Evolutionary conservation across 2,888 invertebrate genomes (phyloP), one percentile per base, ranked within the genome.

Genomic region (Hirtodrosophila alboralis): DNA sequence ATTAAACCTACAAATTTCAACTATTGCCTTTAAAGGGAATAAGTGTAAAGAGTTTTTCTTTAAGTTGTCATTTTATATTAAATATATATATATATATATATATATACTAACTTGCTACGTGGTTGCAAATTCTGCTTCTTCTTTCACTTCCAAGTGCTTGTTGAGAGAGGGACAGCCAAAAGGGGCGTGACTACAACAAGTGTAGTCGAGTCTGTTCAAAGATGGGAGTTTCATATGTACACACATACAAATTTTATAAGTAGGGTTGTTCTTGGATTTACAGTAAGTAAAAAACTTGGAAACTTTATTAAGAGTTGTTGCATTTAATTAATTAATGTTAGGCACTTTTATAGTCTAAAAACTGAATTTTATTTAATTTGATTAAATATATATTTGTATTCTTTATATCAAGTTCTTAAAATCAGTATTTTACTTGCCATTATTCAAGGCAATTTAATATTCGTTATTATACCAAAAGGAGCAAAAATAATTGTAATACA

Each of bases 31-130:
- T 8, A 23, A 23, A 23, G 8, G 23, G 7, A 7, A 6, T n/a
- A n/a, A n/a, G 2, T 4, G 1, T 8, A 23, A 23, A 23, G 23
- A 8, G 23, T 23, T 23, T 23, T 23, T 18, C 18, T 18, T 18
- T 2, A 7, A 26, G 33, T 45, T 57, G 70, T 57, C 58, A 73
- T 60, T 57, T 61, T 49, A 72, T 72, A 62, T 69, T 45, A 54
- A 53, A 41, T 68, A 43, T 45, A 37, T 23, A 43, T 57, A 23
- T 10, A 14, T 7, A 21, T 21, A 21, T 21, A 21, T 4, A 3
- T 4, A 21, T 3, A 3, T 59, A 30, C 31, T 2, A 47, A 43
- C 37, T 60, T 23, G 26, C 36, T 67, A 54, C 47, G 34, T 37
- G 51, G 44, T 38, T 14, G 27, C 30, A 27, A 43, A 37, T 41